These are phyloP conservation scores for Ploceus nigricollis DNA, from an alignment of 2,113 vertebrate genomes.

Conservation along the genomic window DNA sequence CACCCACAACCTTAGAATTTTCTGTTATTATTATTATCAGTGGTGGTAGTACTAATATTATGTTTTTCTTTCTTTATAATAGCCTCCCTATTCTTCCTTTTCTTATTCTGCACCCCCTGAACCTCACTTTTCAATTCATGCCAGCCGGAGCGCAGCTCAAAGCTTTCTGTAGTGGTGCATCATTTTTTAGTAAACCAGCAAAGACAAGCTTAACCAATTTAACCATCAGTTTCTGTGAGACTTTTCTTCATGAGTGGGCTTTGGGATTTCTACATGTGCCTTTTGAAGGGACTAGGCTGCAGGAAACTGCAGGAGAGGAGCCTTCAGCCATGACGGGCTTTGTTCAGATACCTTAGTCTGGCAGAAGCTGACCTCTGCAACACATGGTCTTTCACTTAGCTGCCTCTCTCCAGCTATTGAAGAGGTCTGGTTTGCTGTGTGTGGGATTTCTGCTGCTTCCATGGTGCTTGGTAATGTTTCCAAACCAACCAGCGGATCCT, in stretches of 20 bases:
- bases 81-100: not conserved
- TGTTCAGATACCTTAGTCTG: conserved; percentile 12
- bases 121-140: not conserved
- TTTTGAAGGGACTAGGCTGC: not conserved
- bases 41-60: not conserved
- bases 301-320: not conserved
- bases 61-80: not conserved
- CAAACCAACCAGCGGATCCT: rapidly evolving
- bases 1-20: not conserved
- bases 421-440: not conserved
- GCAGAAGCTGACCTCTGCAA: not conserved
- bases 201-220: not conserved
- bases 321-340: not conserved
- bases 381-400: conserved; percentile 11
- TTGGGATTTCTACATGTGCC: not conserved
- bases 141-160: not conserved
- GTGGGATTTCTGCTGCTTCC: conserved; percentile 6
- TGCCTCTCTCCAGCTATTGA: not conserved
- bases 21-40: not conserved
- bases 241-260: not conserved
- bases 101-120: not conserved
- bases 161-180: not conserved
- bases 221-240: not conserved
- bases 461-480: not conserved
- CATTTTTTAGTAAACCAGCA: not conserved